A percentile compares a stretch with the other conserved stretches of the same genome.
phyloP scores from a whole-genome alignment of 1,140 invertebrate species.

The Euura saliciscinereae region DNA sequence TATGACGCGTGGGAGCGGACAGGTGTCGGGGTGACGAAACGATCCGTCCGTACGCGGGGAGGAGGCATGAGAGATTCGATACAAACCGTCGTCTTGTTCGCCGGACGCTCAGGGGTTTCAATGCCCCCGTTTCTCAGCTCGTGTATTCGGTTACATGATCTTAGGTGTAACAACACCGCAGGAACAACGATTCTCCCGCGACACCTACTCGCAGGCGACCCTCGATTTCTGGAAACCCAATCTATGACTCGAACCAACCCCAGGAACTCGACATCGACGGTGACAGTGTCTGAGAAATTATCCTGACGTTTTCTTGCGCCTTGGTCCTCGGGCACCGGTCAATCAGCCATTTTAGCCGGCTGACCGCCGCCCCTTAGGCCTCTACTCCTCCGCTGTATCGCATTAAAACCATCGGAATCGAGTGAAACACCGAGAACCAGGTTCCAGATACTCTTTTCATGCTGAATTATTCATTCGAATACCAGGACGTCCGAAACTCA shows the following conservation, averaged over 20 bases:
- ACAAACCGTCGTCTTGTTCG: slow-evolving; percentile 3
- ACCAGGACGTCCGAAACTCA: too few species aligned
- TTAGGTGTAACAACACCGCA: not conserved
- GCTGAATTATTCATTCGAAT: slow-evolving; percentile 49
- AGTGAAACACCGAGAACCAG: not conserved
- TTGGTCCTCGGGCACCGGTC: slow-evolving; percentile 30
- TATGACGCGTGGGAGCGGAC: not conserved
- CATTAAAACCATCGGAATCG: slow-evolving; percentile 39
- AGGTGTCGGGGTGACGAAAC: not conserved
- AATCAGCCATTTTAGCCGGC: slow-evolving; percentile 54
- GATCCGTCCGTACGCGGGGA: not conserved
- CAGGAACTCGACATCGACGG: too few species aligned
- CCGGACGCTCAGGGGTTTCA: slow-evolving; percentile 1
- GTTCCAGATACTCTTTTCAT: slow-evolving; percentile 3
- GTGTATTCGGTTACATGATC: not conserved
- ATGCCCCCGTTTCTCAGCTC: not conserved
- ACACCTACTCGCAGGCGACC: not conserved
- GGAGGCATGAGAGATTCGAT: not conserved
- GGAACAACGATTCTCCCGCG: not conserved
- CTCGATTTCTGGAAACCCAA: not conserved
- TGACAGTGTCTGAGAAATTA: too few species aligned
- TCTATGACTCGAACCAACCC: not conserved
- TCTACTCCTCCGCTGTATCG: slow-evolving; percentile 44
- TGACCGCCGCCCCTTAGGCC: slow-evolving; percentile 40
- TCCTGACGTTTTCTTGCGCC: slow-evolving; percentile 41